Evolutionary conservation across 2,888 invertebrate species (phyloP), one percentile per base, ranked within the genome.

Genomic region (Cistogaster globosa): DNA sequence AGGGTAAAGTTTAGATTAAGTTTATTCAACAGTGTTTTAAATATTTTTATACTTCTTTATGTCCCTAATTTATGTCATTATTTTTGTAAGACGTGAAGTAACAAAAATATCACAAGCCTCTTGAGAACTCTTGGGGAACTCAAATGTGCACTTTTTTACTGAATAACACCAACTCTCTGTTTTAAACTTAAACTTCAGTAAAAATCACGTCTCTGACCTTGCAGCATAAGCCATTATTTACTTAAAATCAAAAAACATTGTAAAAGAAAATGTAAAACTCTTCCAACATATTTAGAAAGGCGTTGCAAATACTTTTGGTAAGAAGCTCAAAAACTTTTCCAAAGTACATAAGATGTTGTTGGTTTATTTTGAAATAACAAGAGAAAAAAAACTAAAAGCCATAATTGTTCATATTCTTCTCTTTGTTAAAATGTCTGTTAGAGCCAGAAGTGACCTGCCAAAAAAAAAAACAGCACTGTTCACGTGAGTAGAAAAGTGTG

Each of bases 211-310:
- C 58, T 68, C 68, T 68, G 76, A 18, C 0, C 2, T 68, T 60
- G 16, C 45, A 18, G 14, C 16, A 48, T n/a, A 48, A 11, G 32
- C 9, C 26, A 20, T 14, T 57, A 51, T 62, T 62, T 60, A 62
- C 42, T 45, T 32, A 32, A 32, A 32, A 32, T 60, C 6, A 42
- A 22, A 63, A 75, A 71, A 55, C 38, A 60, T 16, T 20, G 18
- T 62, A 62, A 36, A 53, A 62, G 68, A 36, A 22, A 36, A 36
- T n/a, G 22, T 60, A 75, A 81, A 74, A n/a, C 75, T 68, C 75
- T 75, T 75, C 55, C 45, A 75, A 81, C 74, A 68, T 81, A 75
- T 68, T 81, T 74, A 75, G 68, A 80, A 74, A 75, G 81, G 74
- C 81, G 81, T 75, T 81, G 60, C 68, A 81, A 68, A 81, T 81